Evolutionary conservation across 1,140 invertebrate genomes (phyloP), one percentile per base, ranked within the genome.

Genomic region (Pararge aegeria): DNA sequence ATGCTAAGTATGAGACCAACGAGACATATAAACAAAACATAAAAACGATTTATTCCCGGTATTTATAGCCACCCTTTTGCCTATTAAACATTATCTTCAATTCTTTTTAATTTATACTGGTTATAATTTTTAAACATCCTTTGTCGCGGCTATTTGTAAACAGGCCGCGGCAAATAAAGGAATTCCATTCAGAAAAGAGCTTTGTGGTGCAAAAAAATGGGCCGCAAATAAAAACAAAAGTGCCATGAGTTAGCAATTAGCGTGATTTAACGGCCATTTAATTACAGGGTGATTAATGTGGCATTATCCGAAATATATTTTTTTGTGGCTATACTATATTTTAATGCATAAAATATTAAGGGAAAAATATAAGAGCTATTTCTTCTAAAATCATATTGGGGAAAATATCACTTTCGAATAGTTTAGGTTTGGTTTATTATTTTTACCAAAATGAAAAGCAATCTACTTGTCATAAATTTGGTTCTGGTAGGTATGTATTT

Each of bases 201-300:
- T 74, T 78, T 68, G 71, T 64, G 64, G 65, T 64, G 64, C 67
- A 68, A 78, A 84, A 84, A 89, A 89, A 87, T 68, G 78, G 69
- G 55, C 66, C 66, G 68, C 56, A 80, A 87, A 87, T 83, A 85
- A 86, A 87, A 86, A 87, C 80, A 83, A 81, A 73, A 73, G 66
- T 66, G 71, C 62, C 69, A 70, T 71, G 70, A 73, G 75, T 73
- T 75, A 73, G 77, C 83, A 87, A 87, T 87, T 87, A 85, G 77
- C 76, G 74, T 86, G 84, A 89, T 89, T 89, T 87, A 89, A 89
- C 79, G 79, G 74, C 70, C 73, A 67, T 89, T 87, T 87, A 83
- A 87, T 87, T 81, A 81, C 68, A 75, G 71, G 66, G 66, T 80
- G 81, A 89, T 85, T 80, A 79, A 87, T 82, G 74, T 61, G 64